Evolutionary conservation across 2,888 invertebrate genomes (phyloP).

Genomic region (Subacronicta megacephala): DNA sequence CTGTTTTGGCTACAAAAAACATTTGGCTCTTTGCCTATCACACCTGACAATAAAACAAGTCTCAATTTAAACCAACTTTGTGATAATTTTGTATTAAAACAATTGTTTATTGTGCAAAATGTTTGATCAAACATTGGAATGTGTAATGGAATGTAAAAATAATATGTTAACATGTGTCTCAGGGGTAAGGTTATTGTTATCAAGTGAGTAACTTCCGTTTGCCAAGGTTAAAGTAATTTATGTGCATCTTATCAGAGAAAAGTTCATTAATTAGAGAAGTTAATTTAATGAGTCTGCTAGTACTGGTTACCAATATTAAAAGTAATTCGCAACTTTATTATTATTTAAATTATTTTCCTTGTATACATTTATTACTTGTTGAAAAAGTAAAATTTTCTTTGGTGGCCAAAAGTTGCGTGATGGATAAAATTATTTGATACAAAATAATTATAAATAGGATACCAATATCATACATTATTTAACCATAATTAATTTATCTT

Average conservation of each 20-base stretch:
- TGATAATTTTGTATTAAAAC: slow-evolving; percentile 37
- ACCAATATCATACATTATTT: not conserved
- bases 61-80: slow-evolving; percentile 23
- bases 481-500: not conserved
- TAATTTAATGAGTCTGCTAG: not conserved
- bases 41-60: slow-evolving; percentile 5
- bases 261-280: slow-evolving; percentile 23
- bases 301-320: not conserved
- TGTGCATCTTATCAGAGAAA: slow-evolving; percentile 39
- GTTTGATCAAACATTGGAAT: slow-evolving; percentile 27
- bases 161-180: slow-evolving; percentile 21
- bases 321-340: no score
- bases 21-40: slow-evolving; percentile 48
- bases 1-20: slow-evolving; percentile 39
- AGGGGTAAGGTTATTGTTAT: slow-evolving; percentile 42
- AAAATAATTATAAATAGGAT: not conserved
- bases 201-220: slow-evolving; percentile 50
- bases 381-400: no score
- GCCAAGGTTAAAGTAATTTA: slow-evolving; percentile 45
- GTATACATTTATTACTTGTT: no score
- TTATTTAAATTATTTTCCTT: no score
- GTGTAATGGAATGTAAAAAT: slow-evolving; percentile 22
- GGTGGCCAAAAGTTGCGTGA: no score
- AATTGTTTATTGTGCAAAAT: slow-evolving; percentile 24
- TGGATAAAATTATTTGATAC: no score